These are phyloP conservation scores for Daktulosphaira vitifoliae DNA, from an alignment of 1,140 invertebrate species.

Conservation along the genomic window DNA sequence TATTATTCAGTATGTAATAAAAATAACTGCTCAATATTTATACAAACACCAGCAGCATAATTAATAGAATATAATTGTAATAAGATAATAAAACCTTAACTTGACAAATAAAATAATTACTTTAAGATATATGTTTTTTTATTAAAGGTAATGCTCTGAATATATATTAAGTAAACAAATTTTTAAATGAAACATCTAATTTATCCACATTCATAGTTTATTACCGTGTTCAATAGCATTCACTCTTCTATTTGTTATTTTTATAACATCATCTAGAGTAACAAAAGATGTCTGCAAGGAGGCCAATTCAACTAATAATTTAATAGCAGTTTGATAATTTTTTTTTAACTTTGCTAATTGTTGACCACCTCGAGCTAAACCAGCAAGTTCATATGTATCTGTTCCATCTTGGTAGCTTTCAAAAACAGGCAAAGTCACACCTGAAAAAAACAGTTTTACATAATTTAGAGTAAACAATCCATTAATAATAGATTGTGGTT, in stretches of 20 bases:
- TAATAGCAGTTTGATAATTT: constrained; percentile 87
- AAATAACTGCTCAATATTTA: background rate
- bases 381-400: constrained; percentile 88
- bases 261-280: constrained; percentile 94
- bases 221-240: constrained; percentile 98
- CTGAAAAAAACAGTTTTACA: constrained; percentile 41
- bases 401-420: constrained; percentile 91
- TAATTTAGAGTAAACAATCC: no score
- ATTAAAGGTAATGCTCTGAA: background rate
- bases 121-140: background rate
- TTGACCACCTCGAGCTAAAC: constrained; percentile 87
- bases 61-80: background rate
- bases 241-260: constrained; percentile 94
- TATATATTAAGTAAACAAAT: background rate
- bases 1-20: no score
- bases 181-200: background rate
- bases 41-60: background rate
- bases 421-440: constrained; percentile 91
- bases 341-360: constrained; percentile 92
- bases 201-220: no score
- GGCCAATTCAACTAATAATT: constrained; percentile 85
- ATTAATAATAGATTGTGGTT: background rate
- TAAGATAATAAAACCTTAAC: background rate
- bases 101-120: background rate
- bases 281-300: constrained; percentile 95